Evolutionary conservation across 2,797 vertebrate genomes (phyloP), one percentile per base, ranked within the genome.

Genomic region (Pseudochirops cupreus): DNA sequence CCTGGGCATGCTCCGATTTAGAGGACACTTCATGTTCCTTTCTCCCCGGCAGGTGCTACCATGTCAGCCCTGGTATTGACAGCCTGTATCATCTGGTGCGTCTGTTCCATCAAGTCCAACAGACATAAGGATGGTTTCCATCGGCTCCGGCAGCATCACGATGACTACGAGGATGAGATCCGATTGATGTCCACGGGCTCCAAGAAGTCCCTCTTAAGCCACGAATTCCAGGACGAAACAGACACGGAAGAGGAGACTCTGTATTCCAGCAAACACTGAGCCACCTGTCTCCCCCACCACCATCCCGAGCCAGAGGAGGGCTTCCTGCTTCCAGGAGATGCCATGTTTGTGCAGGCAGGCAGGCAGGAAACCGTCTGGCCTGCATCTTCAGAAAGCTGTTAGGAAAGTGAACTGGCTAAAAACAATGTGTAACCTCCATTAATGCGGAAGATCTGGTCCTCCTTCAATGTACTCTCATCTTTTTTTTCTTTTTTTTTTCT

Each of bases 241-340:
- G 99, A 99, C 98, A 99, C 99, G 29, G 99, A 99, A 1, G 99
- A 99, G 97, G 99, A 99, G 97, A 99, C 99, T 1, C 96, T 99
- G 50, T 99, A 99, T 94, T 99, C 99, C 98, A 99, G 99, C 99
- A 99, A 99, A 98, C 99, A 99, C 98, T 99, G 99, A 99, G 97
- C 97, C 95, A 58, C 87, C 96, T 1, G 67, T 14, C 58, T 96
- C 94, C 97, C 97, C 93, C 95, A 62, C 95, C 74, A 93, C 91
- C 92, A 93, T 96, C 97, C 91, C 0, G 24, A 94, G 93, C 89
- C 94, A 97, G 96, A 90, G 95, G 96, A 97, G 96, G 94, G 89
- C 97, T 98, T 91, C 94, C 96, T 95, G 90, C 56, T 97, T 93
- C 96, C 95, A 97, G 98, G 98, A 97, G 96, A 97, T 93, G 58